Base-by-base conservation (phyloP, 92 coral and sea anemone species). In the Porites evermanni region DNA sequence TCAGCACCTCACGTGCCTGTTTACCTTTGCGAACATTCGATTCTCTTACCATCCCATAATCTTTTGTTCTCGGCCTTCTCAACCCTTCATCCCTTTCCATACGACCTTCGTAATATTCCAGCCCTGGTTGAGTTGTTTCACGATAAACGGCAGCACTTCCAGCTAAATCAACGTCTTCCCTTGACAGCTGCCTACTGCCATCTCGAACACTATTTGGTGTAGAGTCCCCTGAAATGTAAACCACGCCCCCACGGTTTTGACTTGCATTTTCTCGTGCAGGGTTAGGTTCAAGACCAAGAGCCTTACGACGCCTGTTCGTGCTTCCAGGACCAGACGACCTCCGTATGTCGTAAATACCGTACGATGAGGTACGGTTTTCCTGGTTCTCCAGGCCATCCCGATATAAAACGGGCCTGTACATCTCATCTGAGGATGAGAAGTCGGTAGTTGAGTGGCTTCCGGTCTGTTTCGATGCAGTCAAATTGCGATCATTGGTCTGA, bases 251-350 rank as follows among this genome's bases (percentile, higher is more conserved):
- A 11, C 54, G 69, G 17, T 58, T 23, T 74, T 71, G 86, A 59
- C 86, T 86, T 63, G 87, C 83, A 21, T 65, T 80, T 52, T 53
- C 88, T 60, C 87, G 87, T 79, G 93, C 17, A 52, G 93, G 92
- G 63, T 89, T 78, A 52, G 96, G 93, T 2, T 90, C 66, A 52
- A 91, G 87, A 6, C 99, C 99, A 92, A 97, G 79, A 18, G 99
- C 99, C 79, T 89, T 86, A 54, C 99, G 77, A 20, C 96, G 93
- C 56, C 99, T 94, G 87, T 97, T 97, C 16, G 98, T 95, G 79
- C 99, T 97, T 44, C 99, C 99, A 68, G 99, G 99, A 1, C 99
- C 99, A 20, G 96, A 95, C 10, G 99, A 97, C 70, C 67, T 83
- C 20, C 99, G 93, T 2, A 97, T 90, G 85, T 97, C 99, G 70